A percentile compares a stretch with the other conserved stretches of the same genome.
phyloP scores from a whole-genome alignment of 2,797 vertebrate species.

The Amblyraja radiata region DNA sequence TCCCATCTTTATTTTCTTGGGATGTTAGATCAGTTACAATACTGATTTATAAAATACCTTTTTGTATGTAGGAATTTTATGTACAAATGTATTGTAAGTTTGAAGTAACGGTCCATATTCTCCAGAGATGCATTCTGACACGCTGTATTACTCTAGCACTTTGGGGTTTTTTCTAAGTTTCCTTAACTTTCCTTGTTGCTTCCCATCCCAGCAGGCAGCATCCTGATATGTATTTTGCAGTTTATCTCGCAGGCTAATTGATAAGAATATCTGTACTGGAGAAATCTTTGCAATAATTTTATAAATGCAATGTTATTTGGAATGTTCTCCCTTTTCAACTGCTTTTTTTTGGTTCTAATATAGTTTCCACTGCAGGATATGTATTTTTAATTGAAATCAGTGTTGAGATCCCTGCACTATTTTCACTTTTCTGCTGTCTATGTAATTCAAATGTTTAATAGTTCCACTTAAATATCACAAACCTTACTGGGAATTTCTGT shows the following conservation, averaged over 20 bases:
- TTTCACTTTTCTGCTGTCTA: neutral
- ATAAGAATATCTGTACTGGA: slow-evolving; percentile 41
- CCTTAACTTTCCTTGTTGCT: slow-evolving; percentile 40
- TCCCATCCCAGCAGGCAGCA: slow-evolving; percentile 50
- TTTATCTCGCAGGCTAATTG: slow-evolving; percentile 48
- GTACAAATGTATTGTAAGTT: slow-evolving; percentile 46
- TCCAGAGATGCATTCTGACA: no score
- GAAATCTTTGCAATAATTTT: slow-evolving; percentile 48
- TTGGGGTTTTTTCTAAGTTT: no score
- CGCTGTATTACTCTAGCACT: no score
- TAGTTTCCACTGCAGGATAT: slow-evolving; percentile 40
- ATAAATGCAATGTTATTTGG: slow-evolving; percentile 52
- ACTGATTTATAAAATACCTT: slow-evolving; percentile 25
- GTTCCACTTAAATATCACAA: slow-evolving; percentile 44
- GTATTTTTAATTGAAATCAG: slow-evolving; percentile 45
- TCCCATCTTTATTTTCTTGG: slow-evolving; percentile 50
- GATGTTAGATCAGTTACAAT: slow-evolving; percentile 52
- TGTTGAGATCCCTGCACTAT: slow-evolving; percentile 42
- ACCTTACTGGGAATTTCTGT: slow-evolving; percentile 54
- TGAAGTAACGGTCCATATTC: neutral
- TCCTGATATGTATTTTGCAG: slow-evolving; percentile 40
- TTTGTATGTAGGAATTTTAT: slow-evolving; percentile 37
- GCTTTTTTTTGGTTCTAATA: slow-evolving; percentile 43
- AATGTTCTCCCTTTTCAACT: slow-evolving; percentile 45
- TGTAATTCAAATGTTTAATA: slow-evolving; percentile 47